Conservation (phyloP, 2,888 invertebrate genomes). For the Coenonympha glycerion region DNA sequence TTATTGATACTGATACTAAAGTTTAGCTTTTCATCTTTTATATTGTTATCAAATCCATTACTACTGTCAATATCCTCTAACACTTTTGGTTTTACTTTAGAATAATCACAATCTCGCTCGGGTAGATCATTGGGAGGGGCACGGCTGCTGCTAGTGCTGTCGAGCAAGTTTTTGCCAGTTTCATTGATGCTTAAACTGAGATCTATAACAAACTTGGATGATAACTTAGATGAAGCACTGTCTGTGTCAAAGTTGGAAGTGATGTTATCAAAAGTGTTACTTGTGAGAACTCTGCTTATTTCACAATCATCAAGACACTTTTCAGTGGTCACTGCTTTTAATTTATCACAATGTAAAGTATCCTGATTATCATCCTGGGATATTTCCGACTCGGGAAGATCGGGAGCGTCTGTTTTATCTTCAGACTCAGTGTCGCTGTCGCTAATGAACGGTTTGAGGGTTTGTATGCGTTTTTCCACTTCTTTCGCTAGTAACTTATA, state of each 20-base stretch:
- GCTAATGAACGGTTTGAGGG: conserved; percentile 53
- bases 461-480: conserved; percentile 75
- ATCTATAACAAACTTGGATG: conserved; percentile 51
- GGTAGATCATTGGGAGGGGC: conserved; percentile 44
- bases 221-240: conserved; percentile 29
- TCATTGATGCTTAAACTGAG: conserved; percentile 51
- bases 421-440: conserved; percentile 47
- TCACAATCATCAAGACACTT: conserved; percentile 26
- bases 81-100: conserved; percentile 8
- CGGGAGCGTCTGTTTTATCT: conserved; percentile 51
- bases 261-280: conserved; percentile 27
- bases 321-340: conserved; percentile 26
- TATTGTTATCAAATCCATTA: conserved; percentile 30
- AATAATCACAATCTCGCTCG: conserved; percentile 52
- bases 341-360: conserved; percentile 33
- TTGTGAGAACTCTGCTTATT: conserved; percentile 15
- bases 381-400: conserved; percentile 48
- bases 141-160: conserved; percentile 27
- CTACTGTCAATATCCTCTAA: conserved; percentile 20
- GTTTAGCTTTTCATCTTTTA: conserved; percentile 32
- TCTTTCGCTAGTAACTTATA: conserved; percentile 80
- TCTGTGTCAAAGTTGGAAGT: conserved; percentile 34
- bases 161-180: conserved; percentile 34
- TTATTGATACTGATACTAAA: conserved; percentile 38
- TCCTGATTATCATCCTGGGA: conserved; percentile 31